These are phyloP conservation scores for Trachelus tabidus DNA, from an alignment of 2,888 invertebrate genomes.

Conservation along the genomic window DNA sequence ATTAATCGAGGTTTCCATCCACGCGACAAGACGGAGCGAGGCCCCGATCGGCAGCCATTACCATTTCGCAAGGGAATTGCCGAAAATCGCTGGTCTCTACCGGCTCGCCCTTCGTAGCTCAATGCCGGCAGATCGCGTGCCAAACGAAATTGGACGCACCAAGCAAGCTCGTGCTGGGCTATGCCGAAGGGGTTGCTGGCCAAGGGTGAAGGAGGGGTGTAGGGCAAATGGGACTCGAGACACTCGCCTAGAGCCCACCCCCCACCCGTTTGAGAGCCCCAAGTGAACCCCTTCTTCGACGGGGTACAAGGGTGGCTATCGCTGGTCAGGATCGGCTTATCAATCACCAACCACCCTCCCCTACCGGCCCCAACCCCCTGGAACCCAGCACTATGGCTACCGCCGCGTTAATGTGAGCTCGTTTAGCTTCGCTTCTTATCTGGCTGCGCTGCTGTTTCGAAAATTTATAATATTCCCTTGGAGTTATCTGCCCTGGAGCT, in stretches of 20 bases:
- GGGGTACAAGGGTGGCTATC: slow-evolving; percentile 37
- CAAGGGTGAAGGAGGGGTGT: slow-evolving; percentile 12
- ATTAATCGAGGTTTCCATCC: not conserved
- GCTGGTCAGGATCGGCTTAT: slow-evolving; percentile 49
- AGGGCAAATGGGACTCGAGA: slow-evolving; percentile 26
- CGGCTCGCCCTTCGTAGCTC: not conserved
- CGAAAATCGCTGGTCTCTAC: not conserved
- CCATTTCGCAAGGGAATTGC: not conserved
- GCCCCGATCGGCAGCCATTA: not conserved
- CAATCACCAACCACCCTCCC: slow-evolving; percentile 41
- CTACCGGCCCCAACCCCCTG: not conserved
- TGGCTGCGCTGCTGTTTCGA: slow-evolving; percentile 36
- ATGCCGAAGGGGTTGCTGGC: not conserved
- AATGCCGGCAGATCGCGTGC: slow-evolving; percentile 40
- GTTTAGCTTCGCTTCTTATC: slow-evolving; percentile 51
- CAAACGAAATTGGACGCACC: slow-evolving; percentile 41
- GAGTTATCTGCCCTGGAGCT: slow-evolving; percentile 29
- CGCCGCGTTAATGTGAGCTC: slow-evolving; percentile 49
- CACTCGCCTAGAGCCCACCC: slow-evolving; percentile 15
- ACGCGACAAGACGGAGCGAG: not conserved
- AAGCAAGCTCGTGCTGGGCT: not conserved
- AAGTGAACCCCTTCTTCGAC: slow-evolving; percentile 19
- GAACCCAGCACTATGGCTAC: slow-evolving; percentile 1
- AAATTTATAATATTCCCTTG: slow-evolving; percentile 50
- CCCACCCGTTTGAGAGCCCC: slow-evolving; percentile 16